These are phyloP conservation scores for Cordilura impudica DNA, from an alignment of 2,888 invertebrate species.

Conservation along the genomic window DNA sequence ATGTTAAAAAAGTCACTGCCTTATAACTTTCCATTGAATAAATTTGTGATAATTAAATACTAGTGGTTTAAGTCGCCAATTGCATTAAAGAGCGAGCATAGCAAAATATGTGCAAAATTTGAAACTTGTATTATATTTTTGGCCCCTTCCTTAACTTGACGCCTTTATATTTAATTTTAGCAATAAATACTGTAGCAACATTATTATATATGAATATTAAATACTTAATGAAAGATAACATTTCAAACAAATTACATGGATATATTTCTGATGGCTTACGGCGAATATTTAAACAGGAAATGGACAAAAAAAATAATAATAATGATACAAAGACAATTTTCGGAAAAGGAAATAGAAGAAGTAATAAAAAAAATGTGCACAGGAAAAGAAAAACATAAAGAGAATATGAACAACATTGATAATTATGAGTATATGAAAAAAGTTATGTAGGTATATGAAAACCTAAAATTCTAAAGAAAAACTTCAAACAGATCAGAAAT, in stretches of 20 bases:
- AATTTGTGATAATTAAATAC: too few species aligned
- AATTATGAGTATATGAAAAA: background rate
- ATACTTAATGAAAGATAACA: constrained; percentile 49
- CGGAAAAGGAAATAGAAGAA: constrained; percentile 2
- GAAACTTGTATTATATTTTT: too few species aligned
- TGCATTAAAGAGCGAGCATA: too few species aligned
- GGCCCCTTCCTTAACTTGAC: background rate
- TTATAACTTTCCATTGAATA: too few species aligned
- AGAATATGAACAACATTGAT: background rate
- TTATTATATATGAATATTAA: constrained; percentile 46
- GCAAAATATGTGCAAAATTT: too few species aligned
- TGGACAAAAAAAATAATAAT: constrained; percentile 21
- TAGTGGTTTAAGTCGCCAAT: too few species aligned
- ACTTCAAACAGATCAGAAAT: too few species aligned
- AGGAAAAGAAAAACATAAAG: constrained; percentile 41
- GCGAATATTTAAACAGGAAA: constrained; percentile 30
- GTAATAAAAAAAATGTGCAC: constrained; percentile 16
- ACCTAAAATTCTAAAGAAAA: background rate
- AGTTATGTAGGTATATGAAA: too few species aligned
- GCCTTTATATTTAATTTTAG: background rate
- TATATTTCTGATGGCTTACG: constrained; percentile 27
- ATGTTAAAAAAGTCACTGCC: too few species aligned
- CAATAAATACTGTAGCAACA: constrained; percentile 7
- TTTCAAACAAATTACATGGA: constrained; percentile 16
- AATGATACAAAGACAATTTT: background rate